Conservation (phyloP, 2,797 vertebrate genomes). For the Zonotrichia albicollis region DNA sequence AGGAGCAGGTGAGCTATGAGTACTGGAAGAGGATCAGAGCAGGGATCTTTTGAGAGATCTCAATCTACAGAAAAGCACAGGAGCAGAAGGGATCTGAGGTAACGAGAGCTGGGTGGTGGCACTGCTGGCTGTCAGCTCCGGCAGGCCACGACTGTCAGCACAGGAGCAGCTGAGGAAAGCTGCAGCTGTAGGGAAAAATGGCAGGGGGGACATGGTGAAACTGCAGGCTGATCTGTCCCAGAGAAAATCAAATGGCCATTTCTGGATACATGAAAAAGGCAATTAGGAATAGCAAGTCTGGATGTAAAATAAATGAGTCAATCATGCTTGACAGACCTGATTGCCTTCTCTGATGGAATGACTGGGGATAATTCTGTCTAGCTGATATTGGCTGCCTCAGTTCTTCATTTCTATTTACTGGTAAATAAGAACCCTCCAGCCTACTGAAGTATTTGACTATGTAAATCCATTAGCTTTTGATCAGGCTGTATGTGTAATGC, state of each 20-base stretch:
- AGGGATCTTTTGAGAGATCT: neutral
- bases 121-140: neutral
- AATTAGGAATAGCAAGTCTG: neutral
- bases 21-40: neutral
- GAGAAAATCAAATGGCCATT: neutral
- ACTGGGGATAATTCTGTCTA: neutral
- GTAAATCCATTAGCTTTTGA: neutral
- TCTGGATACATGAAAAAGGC: neutral
- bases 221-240: neutral
- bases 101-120: neutral
- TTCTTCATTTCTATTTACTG: neutral
- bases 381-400: neutral
- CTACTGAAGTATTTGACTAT: neutral
- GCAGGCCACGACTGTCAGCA: neutral
- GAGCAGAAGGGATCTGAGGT: neutral
- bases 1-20: neutral
- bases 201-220: neutral
- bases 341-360: neutral
- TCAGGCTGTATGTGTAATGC: neutral
- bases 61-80: neutral
- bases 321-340: neutral
- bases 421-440: neutral
- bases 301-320: neutral
- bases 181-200: neutral
- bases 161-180: accelerated